phyloP scores from a whole-genome alignment of 2,888 invertebrate genomes.

The Crepidodera aurea region DNA sequence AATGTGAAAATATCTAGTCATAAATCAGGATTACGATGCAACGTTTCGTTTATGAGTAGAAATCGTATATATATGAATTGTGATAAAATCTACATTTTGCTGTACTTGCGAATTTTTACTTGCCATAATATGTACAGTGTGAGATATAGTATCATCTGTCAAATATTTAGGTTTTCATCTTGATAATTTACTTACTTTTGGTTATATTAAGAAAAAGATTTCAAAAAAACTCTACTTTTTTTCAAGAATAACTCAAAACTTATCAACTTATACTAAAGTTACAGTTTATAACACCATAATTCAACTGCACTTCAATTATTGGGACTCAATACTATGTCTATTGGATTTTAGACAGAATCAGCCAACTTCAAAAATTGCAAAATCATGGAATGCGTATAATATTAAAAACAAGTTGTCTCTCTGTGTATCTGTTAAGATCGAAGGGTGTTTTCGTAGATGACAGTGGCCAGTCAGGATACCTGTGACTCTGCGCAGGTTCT shows the following conservation, averaged over 20 bases:
- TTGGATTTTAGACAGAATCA: slow-evolving; percentile 4
- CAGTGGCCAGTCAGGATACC: too few species aligned
- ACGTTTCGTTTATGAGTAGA: not conserved
- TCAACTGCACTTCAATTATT: slow-evolving; percentile 21
- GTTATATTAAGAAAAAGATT: slow-evolving; percentile 16
- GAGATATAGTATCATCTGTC: not conserved
- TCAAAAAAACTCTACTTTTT: slow-evolving; percentile 18
- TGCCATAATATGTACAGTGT: too few species aligned
- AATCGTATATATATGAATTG: not conserved
- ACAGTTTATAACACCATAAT: slow-evolving; percentile 20
- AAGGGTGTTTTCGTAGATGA: too few species aligned
- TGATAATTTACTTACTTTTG: slow-evolving; percentile 9
- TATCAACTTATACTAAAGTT: slow-evolving; percentile 18
- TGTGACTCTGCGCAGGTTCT: too few species aligned
- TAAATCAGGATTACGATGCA: not conserved
- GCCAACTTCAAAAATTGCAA: not conserved
- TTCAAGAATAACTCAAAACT: slow-evolving; percentile 12
- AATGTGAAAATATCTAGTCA: not conserved
- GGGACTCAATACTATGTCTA: slow-evolving; percentile 10
- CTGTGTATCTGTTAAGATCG: too few species aligned
- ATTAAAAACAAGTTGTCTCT: not conserved
- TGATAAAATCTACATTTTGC: not conserved
- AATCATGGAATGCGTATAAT: not conserved
- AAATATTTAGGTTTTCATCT: slow-evolving; percentile 22
- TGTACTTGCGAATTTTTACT: too few species aligned